Base-by-base conservation (phyloP, 2,113 vertebrate genomes). In the Pungitius pungitius region DNA sequence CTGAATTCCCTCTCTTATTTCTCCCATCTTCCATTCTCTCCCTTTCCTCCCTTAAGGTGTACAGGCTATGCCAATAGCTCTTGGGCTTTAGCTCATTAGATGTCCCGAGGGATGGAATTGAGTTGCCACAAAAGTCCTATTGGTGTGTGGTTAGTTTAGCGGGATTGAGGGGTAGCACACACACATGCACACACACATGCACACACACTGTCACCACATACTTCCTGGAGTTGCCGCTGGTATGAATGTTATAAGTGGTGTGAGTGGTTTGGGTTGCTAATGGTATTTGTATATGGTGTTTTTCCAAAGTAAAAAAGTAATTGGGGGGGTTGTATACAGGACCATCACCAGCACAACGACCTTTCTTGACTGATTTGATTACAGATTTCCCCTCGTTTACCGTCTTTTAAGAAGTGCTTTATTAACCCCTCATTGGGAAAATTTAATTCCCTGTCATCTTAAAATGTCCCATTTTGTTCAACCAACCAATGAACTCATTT, bases 121-220 rank as follows among this genome's bases (percentile, higher is more conserved):
- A 45, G 61, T 67, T 8, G 3, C 30, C 33, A 42, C 52, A 43
- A 30, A 77, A 22, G 65, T 65, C 30, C 10, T 68, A 67, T 66
- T 65, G 49, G 54, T 11, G 57, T 56, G 33, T 39, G 76, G 54
- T 47, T 73, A 73, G 82, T 73, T 84, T 69, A 51, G 57, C n/a
- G 14, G 51, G 63, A 69, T 24, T 62, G 45, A 51, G 15, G n/a
- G 51, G 0, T 0, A 33, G 22, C 17, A 11, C 57, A 33, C 20
- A 1, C 30, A 69, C 17, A 40, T 11, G 3, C 39, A 40, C 39
- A 40, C 39, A 12, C 39, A 22, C 8, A 2, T 10, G n/a, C 45
- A n/a, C 45, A 22, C 47, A 22, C 20, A 49, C 20, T 4, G 15
- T 18, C 45, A n/a, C 45, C 18, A 10, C 45, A 22, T n/a, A 51